Percentiles rank a stretch among this genome's conserved stretches.
phyloP scores from a whole-genome alignment of 2,888 invertebrate species.

The Galeruca laticollis region DNA sequence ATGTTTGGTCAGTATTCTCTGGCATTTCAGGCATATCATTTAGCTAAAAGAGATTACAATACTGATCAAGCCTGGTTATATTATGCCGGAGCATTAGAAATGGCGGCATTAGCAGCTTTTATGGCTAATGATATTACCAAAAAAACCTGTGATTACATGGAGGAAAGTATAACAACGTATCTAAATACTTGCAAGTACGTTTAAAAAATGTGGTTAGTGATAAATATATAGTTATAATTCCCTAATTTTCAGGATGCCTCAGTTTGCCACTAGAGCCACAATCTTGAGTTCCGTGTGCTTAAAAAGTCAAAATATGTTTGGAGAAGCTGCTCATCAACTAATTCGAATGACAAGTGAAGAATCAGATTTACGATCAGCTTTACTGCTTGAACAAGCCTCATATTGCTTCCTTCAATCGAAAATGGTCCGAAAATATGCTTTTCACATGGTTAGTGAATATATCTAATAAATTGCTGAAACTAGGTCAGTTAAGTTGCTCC shows the following conservation, averaged over 20 bases:
- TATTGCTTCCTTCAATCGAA: slow-evolving; percentile 85
- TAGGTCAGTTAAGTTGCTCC: too few relatives aligned
- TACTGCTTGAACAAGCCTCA: slow-evolving; percentile 94
- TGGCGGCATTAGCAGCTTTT: slow-evolving; percentile 93
- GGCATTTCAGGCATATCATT: slow-evolving; percentile 94
- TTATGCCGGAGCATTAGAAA: slow-evolving; percentile 96
- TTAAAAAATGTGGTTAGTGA: not conserved
- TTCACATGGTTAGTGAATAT: slow-evolving; percentile 80
- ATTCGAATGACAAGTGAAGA: slow-evolving; percentile 97
- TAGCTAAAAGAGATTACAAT: slow-evolving; percentile 97
- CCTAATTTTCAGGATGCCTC: slow-evolving; percentile 76
- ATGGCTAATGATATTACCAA: slow-evolving; percentile 85
- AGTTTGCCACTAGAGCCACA: slow-evolving; percentile 93
- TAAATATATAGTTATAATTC: slow-evolving; percentile 11
- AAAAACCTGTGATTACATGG: slow-evolving; percentile 91
- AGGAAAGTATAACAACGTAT: slow-evolving; percentile 93
- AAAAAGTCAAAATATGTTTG: slow-evolving; percentile 80
- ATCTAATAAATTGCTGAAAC: not conserved
- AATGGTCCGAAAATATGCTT: slow-evolving; percentile 93
- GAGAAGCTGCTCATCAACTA: slow-evolving; percentile 95
- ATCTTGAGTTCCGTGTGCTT: slow-evolving; percentile 90
- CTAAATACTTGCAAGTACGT: slow-evolving; percentile 87
- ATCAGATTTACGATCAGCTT: slow-evolving; percentile 93
- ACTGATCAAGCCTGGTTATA: slow-evolving; percentile 98
- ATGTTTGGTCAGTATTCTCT: slow-evolving; percentile 94